Percentiles rank a stretch among this genome's conserved stretches.
Conservation (phyloP, 2,113 vertebrate species). For the Ictalurus punctatus region DNA sequence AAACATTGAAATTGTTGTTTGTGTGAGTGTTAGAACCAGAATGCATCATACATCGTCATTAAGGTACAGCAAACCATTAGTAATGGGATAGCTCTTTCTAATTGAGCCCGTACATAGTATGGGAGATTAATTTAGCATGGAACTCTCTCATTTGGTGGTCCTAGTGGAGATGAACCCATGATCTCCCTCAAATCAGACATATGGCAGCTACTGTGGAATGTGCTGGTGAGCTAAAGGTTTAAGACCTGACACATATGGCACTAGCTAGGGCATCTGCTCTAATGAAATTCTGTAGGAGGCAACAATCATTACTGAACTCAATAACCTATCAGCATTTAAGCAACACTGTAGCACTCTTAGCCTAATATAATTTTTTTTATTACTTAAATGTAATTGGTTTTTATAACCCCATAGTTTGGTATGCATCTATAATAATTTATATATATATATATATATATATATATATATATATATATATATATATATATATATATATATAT, state of each 20-base stretch:
- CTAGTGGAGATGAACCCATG: constrained; percentile 41
- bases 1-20: background rate
- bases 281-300: constrained; percentile 43
- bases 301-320: constrained; percentile 53
- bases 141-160: constrained; percentile 36
- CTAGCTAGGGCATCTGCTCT: constrained; percentile 58
- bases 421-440: no score
- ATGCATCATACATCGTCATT: background rate
- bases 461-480: no score
- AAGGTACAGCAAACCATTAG: constrained; percentile 32
- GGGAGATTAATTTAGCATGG: constrained; percentile 42
- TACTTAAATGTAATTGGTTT: no score
- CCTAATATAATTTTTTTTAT: no score
- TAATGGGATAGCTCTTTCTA: constrained; percentile 47
- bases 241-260: constrained; percentile 62
- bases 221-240: constrained; percentile 70
- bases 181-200: constrained; percentile 64
- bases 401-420: no score
- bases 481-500: no score
- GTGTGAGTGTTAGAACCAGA: background rate
- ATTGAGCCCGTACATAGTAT: constrained; percentile 44
- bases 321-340: constrained; percentile 37
- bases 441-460: no score
- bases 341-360: background rate
- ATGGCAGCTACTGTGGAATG: constrained; percentile 64